Conservation (phyloP, 2,888 invertebrate species). For the Punctoribates punctum region DNA sequence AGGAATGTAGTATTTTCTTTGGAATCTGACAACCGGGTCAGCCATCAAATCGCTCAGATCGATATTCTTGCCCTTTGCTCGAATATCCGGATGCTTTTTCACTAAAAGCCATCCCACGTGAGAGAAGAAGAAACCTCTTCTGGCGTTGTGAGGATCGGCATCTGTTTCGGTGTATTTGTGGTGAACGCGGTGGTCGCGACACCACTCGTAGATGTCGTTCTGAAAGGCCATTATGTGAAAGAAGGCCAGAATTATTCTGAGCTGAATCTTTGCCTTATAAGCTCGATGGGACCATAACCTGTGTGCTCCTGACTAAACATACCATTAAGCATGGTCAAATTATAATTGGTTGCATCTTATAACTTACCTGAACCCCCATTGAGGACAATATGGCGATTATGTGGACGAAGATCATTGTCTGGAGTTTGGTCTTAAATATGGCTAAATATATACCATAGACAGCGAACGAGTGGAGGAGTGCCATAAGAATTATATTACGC, state of each 20-base stretch:
- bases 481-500: constrained; percentile 46
- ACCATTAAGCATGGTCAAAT: background rate
- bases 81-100: constrained; percentile 57
- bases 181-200: constrained; percentile 54
- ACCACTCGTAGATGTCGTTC: constrained; percentile 54
- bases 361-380: constrained; percentile 33
- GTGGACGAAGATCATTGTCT: constrained; percentile 46
- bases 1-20: constrained; percentile 56
- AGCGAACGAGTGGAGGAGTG: constrained; percentile 44
- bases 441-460: constrained; percentile 46
- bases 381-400: constrained; percentile 3
- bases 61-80: constrained; percentile 55
- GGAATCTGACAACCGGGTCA: constrained; percentile 56
- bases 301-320: constrained; percentile 68
- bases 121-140: constrained; percentile 58
- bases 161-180: constrained; percentile 55
- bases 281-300: constrained; percentile 86
- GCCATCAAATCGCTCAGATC: constrained; percentile 56
- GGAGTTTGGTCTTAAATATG: constrained; percentile 45
- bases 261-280: constrained; percentile 82
- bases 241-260: constrained; percentile 68
- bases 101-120: constrained; percentile 59
- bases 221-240: constrained; percentile 77
- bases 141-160: constrained; percentile 54
- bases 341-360: no score